Evolutionary conservation across 2,113 vertebrate species (phyloP).

Genomic region (Silurus glanis): DNA sequence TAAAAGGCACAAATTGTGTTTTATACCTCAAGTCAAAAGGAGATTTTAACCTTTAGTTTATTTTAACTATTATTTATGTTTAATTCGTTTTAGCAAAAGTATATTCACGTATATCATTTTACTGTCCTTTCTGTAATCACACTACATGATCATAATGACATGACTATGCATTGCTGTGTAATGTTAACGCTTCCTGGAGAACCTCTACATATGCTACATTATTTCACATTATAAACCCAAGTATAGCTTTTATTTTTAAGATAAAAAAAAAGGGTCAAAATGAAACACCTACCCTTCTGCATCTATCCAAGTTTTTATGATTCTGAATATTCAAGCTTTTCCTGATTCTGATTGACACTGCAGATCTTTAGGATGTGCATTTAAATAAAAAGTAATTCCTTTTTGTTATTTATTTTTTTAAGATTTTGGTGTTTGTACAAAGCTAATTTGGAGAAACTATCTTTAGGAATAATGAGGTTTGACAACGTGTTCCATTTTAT

Average conservation of each 20-base stretch:
- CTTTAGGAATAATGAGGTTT: conserved; percentile 7
- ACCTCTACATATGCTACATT: not conserved
- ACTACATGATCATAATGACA: not conserved
- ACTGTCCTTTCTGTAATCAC: not conserved
- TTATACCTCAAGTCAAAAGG: not conserved
- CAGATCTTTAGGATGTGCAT: conserved; percentile 16
- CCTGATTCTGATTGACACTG: not conserved
- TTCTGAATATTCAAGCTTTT: not conserved
- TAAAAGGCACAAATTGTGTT: conserved; percentile 20
- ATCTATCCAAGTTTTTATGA: not conserved
- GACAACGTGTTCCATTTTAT: conserved; percentile 17
- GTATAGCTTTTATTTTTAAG: not conserved
- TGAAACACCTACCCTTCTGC: conserved; percentile 21
- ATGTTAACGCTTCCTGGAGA: not conserved
- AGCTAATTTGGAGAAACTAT: not conserved
- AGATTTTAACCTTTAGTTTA: not conserved
- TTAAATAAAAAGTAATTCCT: conserved; percentile 20
- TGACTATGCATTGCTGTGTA: not conserved
- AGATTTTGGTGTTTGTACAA: conserved; percentile 14
- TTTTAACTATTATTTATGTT: not conserved
- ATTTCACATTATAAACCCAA: not conserved
- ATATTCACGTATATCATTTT: not conserved
- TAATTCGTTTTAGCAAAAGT: not conserved
- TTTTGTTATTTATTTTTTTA: conserved; percentile 22
- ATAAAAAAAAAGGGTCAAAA: not conserved